These are phyloP conservation scores for Epistrophe grossulariae DNA, from an alignment of 2,888 invertebrate genomes.

Conservation along the genomic window DNA sequence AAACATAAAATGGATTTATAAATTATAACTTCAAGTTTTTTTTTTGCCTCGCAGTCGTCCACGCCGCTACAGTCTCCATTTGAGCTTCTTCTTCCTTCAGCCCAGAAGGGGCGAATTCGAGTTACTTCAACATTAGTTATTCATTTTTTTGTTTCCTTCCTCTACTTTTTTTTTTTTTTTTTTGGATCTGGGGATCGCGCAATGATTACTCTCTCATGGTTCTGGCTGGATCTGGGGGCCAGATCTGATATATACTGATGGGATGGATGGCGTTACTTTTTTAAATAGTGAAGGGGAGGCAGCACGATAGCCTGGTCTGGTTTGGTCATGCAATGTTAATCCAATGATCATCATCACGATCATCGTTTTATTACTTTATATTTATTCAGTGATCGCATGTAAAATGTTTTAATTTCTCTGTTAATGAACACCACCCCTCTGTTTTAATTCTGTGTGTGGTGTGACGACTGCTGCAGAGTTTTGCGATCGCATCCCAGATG, in stretches of 20 bases:
- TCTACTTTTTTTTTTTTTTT: slow-evolving; percentile 13
- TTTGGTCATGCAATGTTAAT: slow-evolving; percentile 70
- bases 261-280: slow-evolving; percentile 53
- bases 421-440: slow-evolving; percentile 61
- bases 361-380: slow-evolving; percentile 68
- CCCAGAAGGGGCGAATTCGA: slow-evolving; percentile 50
- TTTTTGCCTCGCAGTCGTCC: neutral
- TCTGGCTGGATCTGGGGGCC: neutral
- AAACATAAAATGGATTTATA: slow-evolving; percentile 59
- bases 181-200: neutral
- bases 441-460: neutral
- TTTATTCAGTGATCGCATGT: slow-evolving; percentile 72
- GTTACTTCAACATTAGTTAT: slow-evolving; percentile 59
- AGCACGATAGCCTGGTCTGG: slow-evolving; percentile 24
- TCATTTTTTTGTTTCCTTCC: slow-evolving; percentile 35
- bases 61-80: neutral
- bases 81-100: neutral
- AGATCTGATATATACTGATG: neutral
- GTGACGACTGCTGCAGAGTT: neutral
- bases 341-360: slow-evolving; percentile 58
- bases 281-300: slow-evolving; percentile 32
- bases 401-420: slow-evolving; percentile 72
- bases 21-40: slow-evolving; percentile 57
- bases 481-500: slow-evolving; percentile 29
- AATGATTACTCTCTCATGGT: slow-evolving; percentile 47